phyloP scores from a whole-genome alignment of 2,888 invertebrate genomes.

The Brachylomia viminalis region DNA sequence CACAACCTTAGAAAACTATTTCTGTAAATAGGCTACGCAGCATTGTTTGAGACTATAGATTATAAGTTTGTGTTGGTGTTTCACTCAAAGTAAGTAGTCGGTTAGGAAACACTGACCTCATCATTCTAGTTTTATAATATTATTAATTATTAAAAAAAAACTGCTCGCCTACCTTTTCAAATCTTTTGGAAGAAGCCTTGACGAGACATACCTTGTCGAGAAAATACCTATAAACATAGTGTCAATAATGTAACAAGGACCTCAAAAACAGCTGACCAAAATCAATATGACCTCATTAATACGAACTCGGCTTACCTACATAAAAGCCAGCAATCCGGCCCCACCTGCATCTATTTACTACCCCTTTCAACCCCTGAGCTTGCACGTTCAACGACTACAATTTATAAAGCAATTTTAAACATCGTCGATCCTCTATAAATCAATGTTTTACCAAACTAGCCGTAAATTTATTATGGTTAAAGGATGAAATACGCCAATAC shows the following conservation, averaged over 20 bases:
- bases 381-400: constrained; percentile 62
- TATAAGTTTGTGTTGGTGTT: too few species aligned
- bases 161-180: too few species aligned
- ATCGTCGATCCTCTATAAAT: constrained; percentile 76
- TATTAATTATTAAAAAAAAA: too few species aligned
- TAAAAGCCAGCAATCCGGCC: constrained; percentile 15
- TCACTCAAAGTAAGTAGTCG: too few species aligned
- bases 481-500: constrained; percentile 78
- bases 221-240: neutral
- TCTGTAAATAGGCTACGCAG: too few species aligned
- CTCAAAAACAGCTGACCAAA: neutral
- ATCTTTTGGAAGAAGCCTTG: too few species aligned
- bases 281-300: constrained; percentile 28
- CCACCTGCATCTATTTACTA: constrained; percentile 51
- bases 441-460: constrained; percentile 78
- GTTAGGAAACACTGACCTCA: too few species aligned
- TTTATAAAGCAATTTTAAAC: constrained; percentile 77
- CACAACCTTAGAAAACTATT: too few species aligned
- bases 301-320: constrained; percentile 14
- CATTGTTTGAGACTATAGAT: too few species aligned
- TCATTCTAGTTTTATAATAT: too few species aligned
- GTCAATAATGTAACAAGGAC: neutral
- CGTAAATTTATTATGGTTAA: constrained; percentile 80
- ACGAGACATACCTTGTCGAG: too few species aligned
- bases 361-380: constrained; percentile 49